A percentile compares a stretch with the other conserved stretches of the same genome.
These are phyloP conservation scores for Cheilosia variabilis DNA, from an alignment of 2,888 invertebrate species.

Conservation along the genomic window DNA sequence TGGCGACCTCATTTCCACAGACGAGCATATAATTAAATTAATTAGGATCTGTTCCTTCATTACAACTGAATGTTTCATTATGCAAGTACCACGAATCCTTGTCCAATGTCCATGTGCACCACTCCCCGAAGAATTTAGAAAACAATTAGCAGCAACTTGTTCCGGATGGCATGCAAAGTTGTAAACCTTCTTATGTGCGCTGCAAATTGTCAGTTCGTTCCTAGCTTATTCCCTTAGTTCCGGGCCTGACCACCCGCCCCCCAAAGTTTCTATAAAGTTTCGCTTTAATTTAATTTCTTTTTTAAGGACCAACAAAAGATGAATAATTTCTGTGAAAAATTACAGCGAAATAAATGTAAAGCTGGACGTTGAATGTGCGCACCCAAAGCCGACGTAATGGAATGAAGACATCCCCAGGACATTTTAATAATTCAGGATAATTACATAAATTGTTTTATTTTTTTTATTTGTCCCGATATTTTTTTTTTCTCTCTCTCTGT, in stretches of 20 bases:
- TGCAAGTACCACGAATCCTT: not conserved
- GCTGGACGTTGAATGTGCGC: constrained; percentile 14
- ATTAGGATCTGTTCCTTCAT: constrained; percentile 54
- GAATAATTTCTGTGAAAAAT: constrained; percentile 58
- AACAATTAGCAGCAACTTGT: constrained; percentile 62
- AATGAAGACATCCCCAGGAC: constrained; percentile 48
- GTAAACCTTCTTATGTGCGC: constrained; percentile 5
- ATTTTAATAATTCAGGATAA: constrained; percentile 69
- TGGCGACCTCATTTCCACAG: not conserved
- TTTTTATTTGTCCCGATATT: constrained; percentile 1
- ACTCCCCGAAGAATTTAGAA: constrained; percentile 38
- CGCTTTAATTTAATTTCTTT: not conserved
- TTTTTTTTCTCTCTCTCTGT: constrained; percentile 1
- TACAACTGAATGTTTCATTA: constrained; percentile 47
- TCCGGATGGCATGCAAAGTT: constrained; percentile 33
- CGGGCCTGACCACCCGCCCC: not conserved
- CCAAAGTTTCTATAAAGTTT: not conserved
- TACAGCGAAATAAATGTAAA: constrained; percentile 43
- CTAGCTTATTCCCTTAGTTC: constrained; percentile 4
- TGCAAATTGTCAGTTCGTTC: constrained; percentile 3
- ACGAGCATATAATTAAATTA: constrained; percentile 51
- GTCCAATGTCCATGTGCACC: not conserved
- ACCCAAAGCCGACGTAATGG: not conserved
- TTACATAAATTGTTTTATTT: constrained; percentile 46
- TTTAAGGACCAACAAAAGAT: constrained; percentile 32